Evolutionary conservation across 92 coral and sea anemone genomes (phyloP), one percentile per base, ranked within the genome.

Genomic region (Zoanthus sansibaricus): DNA sequence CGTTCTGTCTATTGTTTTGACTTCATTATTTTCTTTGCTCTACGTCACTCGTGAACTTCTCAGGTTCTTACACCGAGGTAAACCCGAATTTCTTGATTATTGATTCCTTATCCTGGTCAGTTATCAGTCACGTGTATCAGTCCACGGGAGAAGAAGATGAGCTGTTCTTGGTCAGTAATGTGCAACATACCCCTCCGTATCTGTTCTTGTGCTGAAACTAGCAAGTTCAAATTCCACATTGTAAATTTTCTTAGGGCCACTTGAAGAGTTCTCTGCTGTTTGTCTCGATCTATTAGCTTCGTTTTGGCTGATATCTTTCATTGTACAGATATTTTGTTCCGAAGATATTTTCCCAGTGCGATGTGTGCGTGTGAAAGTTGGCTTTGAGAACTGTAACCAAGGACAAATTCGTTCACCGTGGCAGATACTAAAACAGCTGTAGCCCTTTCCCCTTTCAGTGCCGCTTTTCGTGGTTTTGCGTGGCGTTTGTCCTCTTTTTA

Each of bases 361-460:
- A 9, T 73, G 71, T 33, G 84, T 61, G 3, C 84, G 84, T 47
- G 72, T 18, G 12, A 79, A 45, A 45, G 84, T 61, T 59, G 55
- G 42, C 37, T 62, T 79, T 62, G 84, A 18, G 61, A 61, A 42
- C 84, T 56, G 30, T 37, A 14, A 18, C 37, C 71, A 66, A 0
- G 2, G 42, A 37, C 42, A 37, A 37, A 37, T 37, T 37, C 42
- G 55, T 48, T 69, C 16, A 11, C 62, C 1, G 8, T 8, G 56
- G 42, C 56, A 79, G 0, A 79, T 72, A 17, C 13, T 61, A 16
- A 6, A 33, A 18, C 46, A 59, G 25, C 44, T 33, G 21, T 56
- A 1, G 84, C 72, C 18, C n/a, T n/a, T 44, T 10, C 10, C 44
- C 46, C 46, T 72, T 10, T 58, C 44, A n/a, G 84, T 17, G 46